Evolutionary conservation across 2,113 vertebrate genomes (phyloP), one percentile per base, ranked within the genome.

Genomic region (Rutilus rutilus): DNA sequence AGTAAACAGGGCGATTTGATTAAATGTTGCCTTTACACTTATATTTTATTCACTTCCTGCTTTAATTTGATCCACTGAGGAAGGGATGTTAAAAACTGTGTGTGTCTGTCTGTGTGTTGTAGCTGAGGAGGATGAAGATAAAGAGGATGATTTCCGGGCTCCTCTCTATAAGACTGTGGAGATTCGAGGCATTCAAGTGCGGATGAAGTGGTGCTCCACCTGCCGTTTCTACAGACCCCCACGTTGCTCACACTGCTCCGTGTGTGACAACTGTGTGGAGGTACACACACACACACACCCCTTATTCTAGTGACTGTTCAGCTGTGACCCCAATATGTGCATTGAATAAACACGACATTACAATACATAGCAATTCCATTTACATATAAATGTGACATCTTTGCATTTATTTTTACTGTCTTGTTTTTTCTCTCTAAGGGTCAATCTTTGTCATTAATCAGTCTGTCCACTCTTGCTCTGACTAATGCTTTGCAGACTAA

Each of bases 251-350:
- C 98, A 99, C 93, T 99, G 98, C 94, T 98, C 97, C 0, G 97
- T 99, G 91, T 99, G 98, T 0, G 98, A 99, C 95, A 99, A 99
- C 91, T 99, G 98, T 64, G 98, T 99, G 6, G 98, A 99, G 97
- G 97, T 99, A 76, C 36, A 62, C 50, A 27, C 3, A 36, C 21
- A 78, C 4, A 62, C 50, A 27, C 3, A 36, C 21, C 74, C 4
- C 19, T 54, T 71, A 25, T 33, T 76, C 23, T 25, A n/a, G 67
- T 42, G 0, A 23, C 39, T 39, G 67, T 39, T 42, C 2, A 73
- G 69, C 10, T 23, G 3, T 71, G 36, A 42, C 36, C 21, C 10
- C 5, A 42, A 0, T 73, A n/a, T 73, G 36, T 25, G 23, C 1
- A 10, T 10, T 79, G 23, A 17, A 57, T 12, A 42, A 62, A 17